These are phyloP conservation scores for Microcaecilia unicolor DNA, from an alignment of 2,797 vertebrate genomes.

Conservation along the genomic window DNA sequence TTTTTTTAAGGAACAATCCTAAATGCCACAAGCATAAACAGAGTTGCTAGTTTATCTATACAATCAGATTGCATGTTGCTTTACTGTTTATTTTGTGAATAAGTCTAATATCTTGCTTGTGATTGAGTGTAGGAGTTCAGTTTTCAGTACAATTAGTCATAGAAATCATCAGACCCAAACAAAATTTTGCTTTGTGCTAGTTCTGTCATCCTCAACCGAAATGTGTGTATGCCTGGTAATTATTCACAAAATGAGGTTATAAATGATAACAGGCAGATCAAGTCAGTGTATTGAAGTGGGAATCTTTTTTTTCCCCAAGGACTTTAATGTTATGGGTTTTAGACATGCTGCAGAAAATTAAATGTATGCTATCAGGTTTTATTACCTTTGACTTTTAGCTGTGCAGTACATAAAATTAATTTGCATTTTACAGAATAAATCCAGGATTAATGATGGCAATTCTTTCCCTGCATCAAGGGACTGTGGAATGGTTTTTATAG, in stretches of 20 bases:
- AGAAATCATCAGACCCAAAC: not conserved
- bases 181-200: not conserved
- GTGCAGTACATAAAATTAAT: constrained; percentile 21
- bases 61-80: too few relatives aligned
- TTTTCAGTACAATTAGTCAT: constrained; percentile 1
- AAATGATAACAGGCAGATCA: constrained; percentile 1
- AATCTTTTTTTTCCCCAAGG: constrained; percentile 16
- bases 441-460: constrained; percentile 9
- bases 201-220: constrained; percentile 6
- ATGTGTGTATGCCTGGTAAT: constrained; percentile 5
- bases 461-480: constrained; percentile 3
- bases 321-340: constrained; percentile 3
- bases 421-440: constrained; percentile 26
- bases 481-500: not conserved
- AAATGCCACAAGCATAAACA: too few relatives aligned
- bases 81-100: too few relatives aligned
- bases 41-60: too few relatives aligned
- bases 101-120: not conserved
- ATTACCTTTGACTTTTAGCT: constrained; percentile 18
- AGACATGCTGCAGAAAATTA: not conserved
- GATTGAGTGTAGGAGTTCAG: not conserved
- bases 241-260: constrained; percentile 5
- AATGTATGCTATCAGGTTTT: constrained; percentile 12
- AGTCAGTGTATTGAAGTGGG: not conserved
- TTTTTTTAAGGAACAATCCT: too few relatives aligned